Base-by-base conservation (phyloP, 2,113 vertebrate genomes). In the Gopherus flavomarginatus region DNA sequence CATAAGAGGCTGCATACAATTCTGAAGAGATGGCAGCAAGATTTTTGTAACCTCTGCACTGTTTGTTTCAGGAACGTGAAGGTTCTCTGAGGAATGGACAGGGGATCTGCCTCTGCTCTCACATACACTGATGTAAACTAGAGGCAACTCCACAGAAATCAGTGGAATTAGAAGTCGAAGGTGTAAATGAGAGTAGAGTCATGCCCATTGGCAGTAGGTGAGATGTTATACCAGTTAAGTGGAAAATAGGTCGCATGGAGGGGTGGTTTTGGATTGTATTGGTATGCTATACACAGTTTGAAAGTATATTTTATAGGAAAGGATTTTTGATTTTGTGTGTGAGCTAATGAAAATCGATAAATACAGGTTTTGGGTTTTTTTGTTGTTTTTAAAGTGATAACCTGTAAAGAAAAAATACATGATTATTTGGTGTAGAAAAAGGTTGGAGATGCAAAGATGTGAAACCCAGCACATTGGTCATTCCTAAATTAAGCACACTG, bases 51-150 rank as follows among this genome's bases (percentile, higher is more conserved):
- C 14, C 4, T 95, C 26, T 13, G 3, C 11, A 17, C 47, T 62
- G 17, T 88, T 93, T 83, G 17, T 59, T 78, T 88, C 53, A 81
- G 89, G 79, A 83, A 95, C 93, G 27, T 47, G 56, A 79, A 24
- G 1, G 1, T 88, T 95, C 16, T 81, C 2, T 88, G 0, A 26
- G 26, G 56, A 86, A 90, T 13, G 6, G 81, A n/a, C 5, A 86
- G 44, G 62, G 44, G 12, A 26, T 81, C 2, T 86, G 80, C 81
- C 52, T 88, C 59, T 90, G 49, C 29, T 83, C 12, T 80, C 5
- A 4, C n/a, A 44, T 79, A 38, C 2, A 69, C 11, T 13, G 69
- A 44, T 86, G 31, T 92, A 92, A 88, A 89, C 83, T 54, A 94
- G 80, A 49, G 38, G 75, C 72, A 83, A 72, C 42, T 26, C 44